These are phyloP conservation scores for Lasioglossum villosulum DNA, from an alignment of 2,888 invertebrate species.

Conservation along the genomic window DNA sequence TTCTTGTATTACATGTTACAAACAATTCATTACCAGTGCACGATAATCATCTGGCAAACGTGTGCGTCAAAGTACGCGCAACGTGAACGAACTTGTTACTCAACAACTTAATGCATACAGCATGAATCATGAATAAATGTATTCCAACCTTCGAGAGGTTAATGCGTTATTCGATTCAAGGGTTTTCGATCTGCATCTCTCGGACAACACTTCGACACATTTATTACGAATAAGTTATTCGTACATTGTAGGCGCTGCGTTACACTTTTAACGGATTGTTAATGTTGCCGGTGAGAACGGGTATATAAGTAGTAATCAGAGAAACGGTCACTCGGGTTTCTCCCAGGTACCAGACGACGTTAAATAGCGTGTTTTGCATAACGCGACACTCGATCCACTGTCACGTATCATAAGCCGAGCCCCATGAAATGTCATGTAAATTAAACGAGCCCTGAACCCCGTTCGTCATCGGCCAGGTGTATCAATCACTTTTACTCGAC, in stretches of 20 bases:
- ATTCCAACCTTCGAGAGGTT: conserved; percentile 14
- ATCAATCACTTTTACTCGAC: conserved; percentile 57
- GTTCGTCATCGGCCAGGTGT: conserved; percentile 51
- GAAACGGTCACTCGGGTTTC: conserved; percentile 18
- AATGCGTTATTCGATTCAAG: neutral
- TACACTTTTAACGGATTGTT: conserved; percentile 9
- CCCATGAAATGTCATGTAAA: conserved; percentile 46
- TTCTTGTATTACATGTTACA: neutral
- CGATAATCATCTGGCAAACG: neutral
- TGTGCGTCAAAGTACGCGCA: neutral
- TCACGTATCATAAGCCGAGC: conserved; percentile 42
- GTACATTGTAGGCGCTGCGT: neutral
- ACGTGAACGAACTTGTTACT: conserved; percentile 3
- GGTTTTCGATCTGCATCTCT: neutral
- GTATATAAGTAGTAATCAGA: neutral
- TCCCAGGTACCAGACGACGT: conserved; percentile 21
- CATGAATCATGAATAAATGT: neutral
- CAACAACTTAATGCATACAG: neutral
- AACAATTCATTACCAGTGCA: neutral
- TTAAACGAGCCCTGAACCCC: conserved; percentile 35
- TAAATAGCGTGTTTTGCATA: conserved; percentile 49
- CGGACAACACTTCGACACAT: neutral
- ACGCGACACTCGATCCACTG: conserved; percentile 53
- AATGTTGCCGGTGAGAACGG: neutral
- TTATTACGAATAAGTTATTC: neutral